Evolutionary conservation across 2,888 invertebrate species (phyloP).

Genomic region (Lutraria lutraria): DNA sequence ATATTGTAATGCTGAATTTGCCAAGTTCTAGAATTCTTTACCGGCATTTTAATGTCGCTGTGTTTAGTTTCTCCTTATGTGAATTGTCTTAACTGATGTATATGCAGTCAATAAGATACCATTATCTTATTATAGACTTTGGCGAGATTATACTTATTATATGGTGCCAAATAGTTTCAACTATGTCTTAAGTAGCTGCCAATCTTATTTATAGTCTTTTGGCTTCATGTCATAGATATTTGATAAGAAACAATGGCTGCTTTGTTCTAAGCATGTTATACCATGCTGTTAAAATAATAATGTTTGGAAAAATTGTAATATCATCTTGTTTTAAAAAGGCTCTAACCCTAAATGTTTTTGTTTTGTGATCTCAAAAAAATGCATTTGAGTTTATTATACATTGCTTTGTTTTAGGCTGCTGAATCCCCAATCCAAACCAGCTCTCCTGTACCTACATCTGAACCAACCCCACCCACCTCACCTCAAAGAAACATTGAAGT

Average conservation of each 20-base stretch:
- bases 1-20: too few relatives aligned
- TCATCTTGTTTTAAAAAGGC: not conserved
- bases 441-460: slow-evolving; percentile 60
- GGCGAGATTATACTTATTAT: not conserved
- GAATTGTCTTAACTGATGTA: not conserved
- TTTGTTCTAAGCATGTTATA: not conserved
- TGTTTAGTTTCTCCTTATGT: not conserved
- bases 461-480: slow-evolving; percentile 40
- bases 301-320: not conserved
- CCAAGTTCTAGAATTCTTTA: too few relatives aligned
- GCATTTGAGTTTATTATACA: not conserved
- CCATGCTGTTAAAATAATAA: not conserved
- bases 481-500: not conserved
- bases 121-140: not conserved
- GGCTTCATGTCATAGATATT: slow-evolving; percentile 2
- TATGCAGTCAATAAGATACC: not conserved
- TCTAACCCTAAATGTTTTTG: too few relatives aligned
- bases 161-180: not conserved
- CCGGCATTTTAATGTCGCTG: not conserved
- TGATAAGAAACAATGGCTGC: not conserved
- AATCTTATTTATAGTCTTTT: not conserved
- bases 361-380: too few relatives aligned
- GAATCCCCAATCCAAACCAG: slow-evolving; percentile 61
- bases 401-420: slow-evolving; percentile 39
- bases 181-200: not conserved